Evolutionary conservation across 1,140 invertebrate species (phyloP).

Genomic region (Portunus trituberculatus): DNA sequence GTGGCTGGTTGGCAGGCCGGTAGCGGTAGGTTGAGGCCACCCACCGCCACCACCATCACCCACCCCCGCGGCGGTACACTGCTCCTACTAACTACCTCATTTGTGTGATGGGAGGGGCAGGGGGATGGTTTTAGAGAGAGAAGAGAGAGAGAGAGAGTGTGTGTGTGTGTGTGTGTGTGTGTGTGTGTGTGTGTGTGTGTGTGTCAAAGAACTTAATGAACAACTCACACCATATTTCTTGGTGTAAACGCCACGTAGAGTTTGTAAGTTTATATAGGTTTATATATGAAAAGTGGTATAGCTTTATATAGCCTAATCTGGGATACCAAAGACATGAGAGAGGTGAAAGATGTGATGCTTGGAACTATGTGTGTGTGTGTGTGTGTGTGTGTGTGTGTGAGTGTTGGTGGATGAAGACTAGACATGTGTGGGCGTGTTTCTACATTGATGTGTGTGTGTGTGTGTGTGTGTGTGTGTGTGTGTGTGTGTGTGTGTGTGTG

Average conservation of each 20-base stretch:
- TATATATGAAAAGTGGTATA: too few relatives aligned
- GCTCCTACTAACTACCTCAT: background rate
- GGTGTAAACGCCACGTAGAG: too few relatives aligned
- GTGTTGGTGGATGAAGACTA: background rate
- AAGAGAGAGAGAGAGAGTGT: background rate
- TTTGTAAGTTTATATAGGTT: too few relatives aligned
- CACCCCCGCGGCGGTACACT: too few relatives aligned
- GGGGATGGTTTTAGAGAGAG: background rate
- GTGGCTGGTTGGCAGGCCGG: background rate
- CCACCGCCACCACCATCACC: too few relatives aligned
- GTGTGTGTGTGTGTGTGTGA: slow-evolving; percentile 50
- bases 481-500: background rate
- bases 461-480: background rate
- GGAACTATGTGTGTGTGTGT: background rate
- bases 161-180: slow-evolving; percentile 15
- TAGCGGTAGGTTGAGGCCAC: too few relatives aligned
- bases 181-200: too few relatives aligned
- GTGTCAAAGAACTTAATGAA: too few relatives aligned
- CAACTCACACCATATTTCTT: too few relatives aligned
- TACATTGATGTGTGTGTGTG: background rate
- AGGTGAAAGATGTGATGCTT: background rate
- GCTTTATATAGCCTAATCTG: too few relatives aligned
- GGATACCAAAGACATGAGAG: too few relatives aligned
- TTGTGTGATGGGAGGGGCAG: background rate
- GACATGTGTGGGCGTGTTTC: background rate